These are phyloP conservation scores for Vanacampus margaritifer DNA, from an alignment of 2,113 vertebrate genomes.

Conservation along the genomic window DNA sequence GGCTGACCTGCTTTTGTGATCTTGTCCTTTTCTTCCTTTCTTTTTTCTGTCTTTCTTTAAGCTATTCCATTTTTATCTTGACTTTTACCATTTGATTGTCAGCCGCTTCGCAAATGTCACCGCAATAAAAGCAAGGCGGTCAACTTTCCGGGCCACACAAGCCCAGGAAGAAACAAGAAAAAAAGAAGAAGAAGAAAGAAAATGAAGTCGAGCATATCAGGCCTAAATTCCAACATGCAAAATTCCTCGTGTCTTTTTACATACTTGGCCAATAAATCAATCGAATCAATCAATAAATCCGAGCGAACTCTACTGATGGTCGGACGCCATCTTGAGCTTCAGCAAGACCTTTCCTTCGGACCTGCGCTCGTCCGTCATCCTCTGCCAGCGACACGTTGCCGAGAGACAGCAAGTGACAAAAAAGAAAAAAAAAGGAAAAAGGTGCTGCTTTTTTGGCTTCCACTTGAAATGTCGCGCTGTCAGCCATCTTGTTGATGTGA, in stretches of 20 bases:
- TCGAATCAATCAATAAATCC: conserved; percentile 2
- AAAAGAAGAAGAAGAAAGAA: too few relatives aligned
- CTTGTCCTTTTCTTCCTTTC: conserved; percentile 8
- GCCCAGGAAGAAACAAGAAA: neutral
- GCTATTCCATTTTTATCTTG: conserved; percentile 9
- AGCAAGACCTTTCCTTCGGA: conserved; percentile 39
- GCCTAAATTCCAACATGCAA: too few relatives aligned
- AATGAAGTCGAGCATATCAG: too few relatives aligned
- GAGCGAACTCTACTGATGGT: too few relatives aligned
- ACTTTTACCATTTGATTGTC: conserved; percentile 10
- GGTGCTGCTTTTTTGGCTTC: too few relatives aligned
- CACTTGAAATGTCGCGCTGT: conserved; percentile 53
- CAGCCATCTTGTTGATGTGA: conserved; percentile 42
- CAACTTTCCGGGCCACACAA: neutral
- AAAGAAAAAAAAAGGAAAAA: neutral
- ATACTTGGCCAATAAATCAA: too few relatives aligned
- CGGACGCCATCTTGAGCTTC: neutral
- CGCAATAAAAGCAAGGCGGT: conserved; percentile 9
- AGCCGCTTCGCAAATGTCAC: conserved; percentile 33
- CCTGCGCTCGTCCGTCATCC: conserved; percentile 22
- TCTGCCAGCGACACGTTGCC: conserved; percentile 21
- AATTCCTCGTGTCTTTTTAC: too few relatives aligned
- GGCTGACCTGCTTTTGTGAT: neutral
- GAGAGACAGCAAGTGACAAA: neutral
- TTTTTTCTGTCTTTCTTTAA: conserved; percentile 6